Conservation (phyloP, 2,113 vertebrate species). For the Benitochromis conjunctus region DNA sequence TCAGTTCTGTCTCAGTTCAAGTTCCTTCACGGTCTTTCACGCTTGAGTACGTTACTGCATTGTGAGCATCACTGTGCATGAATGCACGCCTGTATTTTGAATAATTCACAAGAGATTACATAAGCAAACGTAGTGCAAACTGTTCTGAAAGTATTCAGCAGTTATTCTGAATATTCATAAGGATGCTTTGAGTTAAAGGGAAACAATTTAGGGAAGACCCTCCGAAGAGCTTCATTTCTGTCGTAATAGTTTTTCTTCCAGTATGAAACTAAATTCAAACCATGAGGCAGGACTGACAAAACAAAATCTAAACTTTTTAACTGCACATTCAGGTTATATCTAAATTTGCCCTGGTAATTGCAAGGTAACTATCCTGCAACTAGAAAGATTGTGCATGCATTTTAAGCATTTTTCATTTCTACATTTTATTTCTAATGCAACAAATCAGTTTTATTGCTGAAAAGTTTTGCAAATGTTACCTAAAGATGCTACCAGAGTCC, state of each 20-base stretch:
- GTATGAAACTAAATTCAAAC: background rate
- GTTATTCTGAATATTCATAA: background rate
- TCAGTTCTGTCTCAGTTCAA: background rate
- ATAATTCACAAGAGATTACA: constrained; percentile 46
- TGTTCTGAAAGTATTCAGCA: constrained; percentile 9
- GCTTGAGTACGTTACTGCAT: constrained; percentile 36
- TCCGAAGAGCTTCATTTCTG: background rate
- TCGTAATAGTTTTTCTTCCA: background rate
- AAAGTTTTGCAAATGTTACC: constrained; percentile 48
- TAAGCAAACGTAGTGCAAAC: constrained; percentile 30
- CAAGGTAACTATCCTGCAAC: background rate
- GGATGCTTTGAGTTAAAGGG: background rate
- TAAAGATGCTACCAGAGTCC: constrained; percentile 25
- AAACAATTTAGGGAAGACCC: constrained; percentile 1
- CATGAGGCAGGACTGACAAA: background rate
- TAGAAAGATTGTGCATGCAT: background rate
- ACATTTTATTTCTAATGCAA: background rate
- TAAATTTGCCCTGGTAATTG: background rate
- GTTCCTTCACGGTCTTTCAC: constrained; percentile 14
- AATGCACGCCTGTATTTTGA: constrained; percentile 53
- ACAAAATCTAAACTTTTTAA: background rate
- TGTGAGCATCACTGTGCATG: constrained; percentile 46
- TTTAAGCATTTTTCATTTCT: background rate
- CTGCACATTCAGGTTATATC: background rate
- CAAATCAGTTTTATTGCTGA: background rate